phyloP scores from a whole-genome alignment of 2,888 invertebrate genomes.

The Dyspetes luteomarginatus region DNA sequence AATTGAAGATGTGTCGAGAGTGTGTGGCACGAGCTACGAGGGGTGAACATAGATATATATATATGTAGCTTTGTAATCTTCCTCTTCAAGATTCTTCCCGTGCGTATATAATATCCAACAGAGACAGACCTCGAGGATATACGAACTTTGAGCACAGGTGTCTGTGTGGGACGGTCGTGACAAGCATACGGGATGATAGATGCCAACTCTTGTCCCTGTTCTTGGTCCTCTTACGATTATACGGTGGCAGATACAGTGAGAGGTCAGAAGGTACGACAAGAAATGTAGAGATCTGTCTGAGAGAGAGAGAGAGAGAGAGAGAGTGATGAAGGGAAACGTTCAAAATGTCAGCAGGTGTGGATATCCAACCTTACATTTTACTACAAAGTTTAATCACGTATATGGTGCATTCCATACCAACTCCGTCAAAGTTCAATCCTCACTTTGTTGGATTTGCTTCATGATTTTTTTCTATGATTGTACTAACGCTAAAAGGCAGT shows the following conservation, averaged over 20 bases:
- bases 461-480: too few species aligned
- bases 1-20: neutral
- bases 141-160: conserved; percentile 6
- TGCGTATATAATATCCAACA: neutral
- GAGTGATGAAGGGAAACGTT: neutral
- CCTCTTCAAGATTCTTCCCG: neutral
- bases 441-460: neutral
- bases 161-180: conserved; percentile 51
- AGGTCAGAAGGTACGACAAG: conserved; percentile 27
- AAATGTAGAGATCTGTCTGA: neutral
- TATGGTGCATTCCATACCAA: neutral
- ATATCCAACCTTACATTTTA: neutral
- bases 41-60: neutral
- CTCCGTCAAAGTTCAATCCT: neutral
- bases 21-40: neutral
- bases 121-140: neutral
- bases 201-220: conserved; percentile 36
- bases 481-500: too few species aligned
- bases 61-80: neutral
- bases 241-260: neutral
- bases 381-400: neutral
- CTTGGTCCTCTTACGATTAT: neutral
- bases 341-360: neutral
- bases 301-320: neutral
- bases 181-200: conserved; percentile 64